These are phyloP conservation scores for Oithona nana DNA, from an alignment of 2,888 invertebrate species.

Conservation along the genomic window DNA sequence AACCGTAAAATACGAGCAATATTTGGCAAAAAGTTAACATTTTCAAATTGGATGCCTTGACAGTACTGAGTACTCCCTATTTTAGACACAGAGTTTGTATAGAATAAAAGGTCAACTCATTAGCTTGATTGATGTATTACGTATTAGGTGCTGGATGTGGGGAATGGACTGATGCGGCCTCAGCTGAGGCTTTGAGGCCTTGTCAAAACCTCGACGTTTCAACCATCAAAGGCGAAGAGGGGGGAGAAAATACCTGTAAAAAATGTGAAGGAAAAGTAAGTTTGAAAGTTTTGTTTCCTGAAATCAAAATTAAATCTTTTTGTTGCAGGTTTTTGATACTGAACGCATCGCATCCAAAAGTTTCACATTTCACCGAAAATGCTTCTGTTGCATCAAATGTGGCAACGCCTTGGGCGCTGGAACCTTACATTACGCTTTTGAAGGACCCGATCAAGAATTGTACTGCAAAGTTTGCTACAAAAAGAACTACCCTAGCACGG, in stretches of 20 bases:
- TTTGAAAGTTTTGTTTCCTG: not conserved
- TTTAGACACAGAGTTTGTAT: too few relatives aligned
- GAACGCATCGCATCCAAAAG: conserved; percentile 7
- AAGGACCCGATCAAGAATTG: conserved; percentile 84
- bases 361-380: conserved; percentile 75
- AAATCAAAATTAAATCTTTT: not conserved
- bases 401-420: conserved; percentile 70
- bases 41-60: too few relatives aligned
- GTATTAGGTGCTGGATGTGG: conserved; percentile 15
- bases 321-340: conserved; percentile 11
- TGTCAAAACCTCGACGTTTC: not conserved
- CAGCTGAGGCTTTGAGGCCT: conserved; percentile 12
- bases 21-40: too few relatives aligned
- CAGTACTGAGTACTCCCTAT: too few relatives aligned
- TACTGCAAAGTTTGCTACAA: conserved; percentile 51
- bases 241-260: conserved; percentile 3
- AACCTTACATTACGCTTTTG: conserved; percentile 49
- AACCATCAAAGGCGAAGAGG: conserved; percentile 11
- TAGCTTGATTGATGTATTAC: too few relatives aligned
- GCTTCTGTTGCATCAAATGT: conserved; percentile 79
- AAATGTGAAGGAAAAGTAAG: conserved; percentile 11
- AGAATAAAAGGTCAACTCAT: too few relatives aligned
- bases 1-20: too few relatives aligned
- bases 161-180: conserved; percentile 13
- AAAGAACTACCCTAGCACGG: conserved; percentile 10